Evolutionary conservation across 2,113 vertebrate species (phyloP).

Genomic region (Serinus canaria): DNA sequence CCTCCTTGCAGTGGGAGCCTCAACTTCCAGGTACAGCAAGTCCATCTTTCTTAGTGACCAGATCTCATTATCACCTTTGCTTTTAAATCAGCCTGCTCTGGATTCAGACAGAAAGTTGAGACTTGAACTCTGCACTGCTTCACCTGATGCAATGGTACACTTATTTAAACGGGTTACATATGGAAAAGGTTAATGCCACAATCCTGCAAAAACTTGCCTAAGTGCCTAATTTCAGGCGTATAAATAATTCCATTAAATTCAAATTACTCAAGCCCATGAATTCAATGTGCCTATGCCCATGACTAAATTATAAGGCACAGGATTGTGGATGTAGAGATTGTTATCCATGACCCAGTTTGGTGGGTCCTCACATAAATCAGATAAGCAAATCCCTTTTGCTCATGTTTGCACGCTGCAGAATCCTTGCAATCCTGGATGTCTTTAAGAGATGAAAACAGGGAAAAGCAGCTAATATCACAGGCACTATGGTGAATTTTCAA

Average conservation of each 20-base stretch:
- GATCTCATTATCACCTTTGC: neutral
- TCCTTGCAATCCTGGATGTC: neutral
- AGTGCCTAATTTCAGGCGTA: neutral
- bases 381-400: constrained; percentile 43
- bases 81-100: neutral
- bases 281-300: neutral
- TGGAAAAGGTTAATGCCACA: constrained; percentile 15
- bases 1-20: neutral
- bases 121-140: neutral
- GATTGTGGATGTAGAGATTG: neutral
- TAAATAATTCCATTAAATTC: constrained; percentile 24
- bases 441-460: neutral
- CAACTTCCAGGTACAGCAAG: neutral
- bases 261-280: neutral
- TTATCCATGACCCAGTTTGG: constrained; percentile 32
- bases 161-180: neutral
- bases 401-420: neutral
- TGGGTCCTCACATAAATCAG: constrained; percentile 29
- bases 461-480: neutral
- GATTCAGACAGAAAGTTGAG: neutral
- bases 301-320: constrained; percentile 17
- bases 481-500: neutral
- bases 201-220: neutral
- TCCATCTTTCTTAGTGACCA: neutral
- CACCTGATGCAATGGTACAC: neutral